Evolutionary conservation across 2,797 vertebrate species (phyloP).

Genomic region (Clamator glandarius): DNA sequence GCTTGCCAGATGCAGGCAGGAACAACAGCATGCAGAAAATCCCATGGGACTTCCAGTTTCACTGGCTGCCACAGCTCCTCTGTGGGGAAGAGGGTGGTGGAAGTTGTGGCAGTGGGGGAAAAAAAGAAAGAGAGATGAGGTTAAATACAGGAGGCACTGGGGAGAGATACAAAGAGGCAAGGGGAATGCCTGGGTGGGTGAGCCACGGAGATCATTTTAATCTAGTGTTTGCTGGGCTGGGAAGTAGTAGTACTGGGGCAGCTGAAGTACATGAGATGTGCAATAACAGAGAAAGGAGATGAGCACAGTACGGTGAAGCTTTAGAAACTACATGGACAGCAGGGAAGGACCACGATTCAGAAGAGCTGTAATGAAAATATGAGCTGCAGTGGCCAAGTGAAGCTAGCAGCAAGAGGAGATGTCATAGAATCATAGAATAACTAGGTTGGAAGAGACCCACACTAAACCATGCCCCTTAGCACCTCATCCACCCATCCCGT

Average conservation of each 20-base stretch:
- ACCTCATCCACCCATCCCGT: no score
- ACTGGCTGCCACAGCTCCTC: fast-evolving
- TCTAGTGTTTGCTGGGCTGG: background rate
- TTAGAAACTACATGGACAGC: background rate
- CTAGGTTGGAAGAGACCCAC: no score
- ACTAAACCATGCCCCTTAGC: no score
- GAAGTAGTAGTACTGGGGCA: background rate
- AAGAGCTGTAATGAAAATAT: background rate
- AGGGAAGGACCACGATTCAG: fast-evolving
- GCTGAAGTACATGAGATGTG: background rate
- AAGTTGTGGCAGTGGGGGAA: background rate
- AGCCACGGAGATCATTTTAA: background rate
- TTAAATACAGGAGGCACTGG: fast-evolving
- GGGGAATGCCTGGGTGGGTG: fast-evolving
- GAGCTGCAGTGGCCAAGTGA: background rate
- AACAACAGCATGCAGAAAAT: background rate
- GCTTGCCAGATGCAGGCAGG: background rate
- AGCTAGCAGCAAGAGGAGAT: background rate
- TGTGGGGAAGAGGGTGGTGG: fast-evolving
- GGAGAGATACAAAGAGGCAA: background rate
- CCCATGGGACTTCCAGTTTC: background rate
- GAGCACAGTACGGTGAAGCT: fast-evolving
- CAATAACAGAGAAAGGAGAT: background rate
- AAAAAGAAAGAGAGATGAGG: no score
- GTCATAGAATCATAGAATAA: no score